Evolutionary conservation across 2,797 vertebrate genomes (phyloP).

Genomic region (Ptychadena robeensis): DNA sequence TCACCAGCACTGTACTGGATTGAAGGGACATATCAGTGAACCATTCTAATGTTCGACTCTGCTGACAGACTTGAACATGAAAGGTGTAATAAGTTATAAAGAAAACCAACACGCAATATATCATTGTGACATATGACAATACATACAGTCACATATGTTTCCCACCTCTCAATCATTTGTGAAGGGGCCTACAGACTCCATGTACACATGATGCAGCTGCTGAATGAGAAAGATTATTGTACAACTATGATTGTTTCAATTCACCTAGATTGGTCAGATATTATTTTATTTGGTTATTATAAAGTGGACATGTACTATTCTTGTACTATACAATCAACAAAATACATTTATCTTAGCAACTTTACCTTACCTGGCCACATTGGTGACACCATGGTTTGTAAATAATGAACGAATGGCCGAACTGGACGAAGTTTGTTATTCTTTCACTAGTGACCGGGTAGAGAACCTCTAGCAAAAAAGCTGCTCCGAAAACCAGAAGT

Average conservation of each 20-base stretch:
- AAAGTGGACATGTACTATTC: too few relatives aligned
- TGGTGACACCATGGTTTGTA: too few relatives aligned
- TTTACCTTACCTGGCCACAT: too few relatives aligned
- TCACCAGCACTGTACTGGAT: conserved; percentile 9
- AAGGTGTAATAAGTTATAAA: neutral
- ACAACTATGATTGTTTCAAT: neutral
- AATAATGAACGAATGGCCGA: too few relatives aligned
- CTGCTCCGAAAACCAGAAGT: too few relatives aligned
- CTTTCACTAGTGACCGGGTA: too few relatives aligned
- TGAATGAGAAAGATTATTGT: neutral
- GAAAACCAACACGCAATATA: neutral
- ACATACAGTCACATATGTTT: neutral
- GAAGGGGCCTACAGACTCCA: neutral
- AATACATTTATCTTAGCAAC: too few relatives aligned
- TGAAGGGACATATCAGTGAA: neutral
- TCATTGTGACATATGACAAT: neutral
- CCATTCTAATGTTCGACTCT: neutral
- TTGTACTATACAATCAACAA: too few relatives aligned
- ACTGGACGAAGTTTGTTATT: too few relatives aligned
- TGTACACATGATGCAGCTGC: neutral
- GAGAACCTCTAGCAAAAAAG: too few relatives aligned
- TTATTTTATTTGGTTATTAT: neutral
- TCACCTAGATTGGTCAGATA: neutral
- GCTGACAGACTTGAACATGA: neutral
- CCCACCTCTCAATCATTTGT: neutral